Conservation (phyloP, 2,113 vertebrate genomes). For the Dissostichus mawsoni region DNA sequence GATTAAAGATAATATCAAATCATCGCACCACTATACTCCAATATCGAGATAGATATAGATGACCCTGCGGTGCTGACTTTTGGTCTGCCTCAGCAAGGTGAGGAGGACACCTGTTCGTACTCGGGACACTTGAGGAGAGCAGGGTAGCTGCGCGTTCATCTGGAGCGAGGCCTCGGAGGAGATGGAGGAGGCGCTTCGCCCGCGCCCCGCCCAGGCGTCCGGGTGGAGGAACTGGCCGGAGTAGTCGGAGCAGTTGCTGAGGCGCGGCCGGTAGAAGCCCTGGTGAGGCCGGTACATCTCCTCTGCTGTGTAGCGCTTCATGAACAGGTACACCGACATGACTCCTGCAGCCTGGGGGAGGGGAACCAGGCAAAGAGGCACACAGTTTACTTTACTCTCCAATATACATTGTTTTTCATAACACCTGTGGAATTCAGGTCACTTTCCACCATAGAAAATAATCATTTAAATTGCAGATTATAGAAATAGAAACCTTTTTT, state of each 20-base stretch:
- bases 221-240: slow-evolving; percentile 94
- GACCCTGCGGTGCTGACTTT: not conserved
- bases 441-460: not conserved
- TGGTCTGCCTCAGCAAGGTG: slow-evolving; percentile 87
- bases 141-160: slow-evolving; percentile 90
- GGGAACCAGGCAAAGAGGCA: not conserved
- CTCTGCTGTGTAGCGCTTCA: slow-evolving; percentile 93
- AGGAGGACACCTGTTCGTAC: slow-evolving; percentile 94
- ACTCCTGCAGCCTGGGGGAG: slow-evolving; percentile 87
- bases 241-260: slow-evolving; percentile 95
- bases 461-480: not conserved
- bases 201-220: slow-evolving; percentile 86
- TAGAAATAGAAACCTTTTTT: not conserved
- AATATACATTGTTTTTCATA: not conserved
- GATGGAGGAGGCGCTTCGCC: slow-evolving; percentile 91
- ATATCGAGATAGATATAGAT: slow-evolving; percentile 42
- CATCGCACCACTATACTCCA: slow-evolving; percentile 28
- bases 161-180: slow-evolving; percentile 92
- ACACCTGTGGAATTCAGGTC: not conserved
- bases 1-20: slow-evolving; percentile 48
- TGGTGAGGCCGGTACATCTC: slow-evolving; percentile 91
- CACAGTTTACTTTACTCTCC: not conserved
- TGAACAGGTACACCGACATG: slow-evolving; percentile 95
- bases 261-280: slow-evolving; percentile 90
- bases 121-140: slow-evolving; percentile 93